Conservation (phyloP, 1,140 invertebrate species). For the Euura lappo region DNA sequence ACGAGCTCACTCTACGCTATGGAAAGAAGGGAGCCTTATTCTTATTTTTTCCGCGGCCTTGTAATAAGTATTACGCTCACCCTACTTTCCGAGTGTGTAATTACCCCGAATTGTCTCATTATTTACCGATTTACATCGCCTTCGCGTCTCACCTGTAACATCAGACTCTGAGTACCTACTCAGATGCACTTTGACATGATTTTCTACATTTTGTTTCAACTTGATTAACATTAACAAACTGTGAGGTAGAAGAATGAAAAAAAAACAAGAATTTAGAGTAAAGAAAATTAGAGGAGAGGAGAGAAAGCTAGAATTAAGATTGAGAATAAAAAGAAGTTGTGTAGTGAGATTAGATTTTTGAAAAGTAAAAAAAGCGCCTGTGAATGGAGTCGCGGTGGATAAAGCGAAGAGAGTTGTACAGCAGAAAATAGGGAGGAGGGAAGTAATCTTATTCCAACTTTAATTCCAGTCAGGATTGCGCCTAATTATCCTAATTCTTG, state of each 20-base stretch:
- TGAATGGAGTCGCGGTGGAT: background rate
- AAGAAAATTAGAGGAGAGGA: background rate
- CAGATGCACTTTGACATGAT: background rate
- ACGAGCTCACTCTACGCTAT: background rate
- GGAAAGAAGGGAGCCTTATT: background rate
- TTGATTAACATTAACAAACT: background rate
- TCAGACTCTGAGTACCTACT: background rate
- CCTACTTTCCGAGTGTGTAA: background rate
- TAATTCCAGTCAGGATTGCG: conserved; percentile 35
- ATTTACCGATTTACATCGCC: background rate
- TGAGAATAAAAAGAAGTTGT: background rate
- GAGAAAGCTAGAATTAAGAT: background rate
- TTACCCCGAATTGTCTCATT: background rate
- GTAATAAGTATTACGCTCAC: background rate
- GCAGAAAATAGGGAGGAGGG: conserved; percentile 8
- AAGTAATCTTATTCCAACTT: conserved; percentile 39
- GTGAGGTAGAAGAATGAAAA: background rate
- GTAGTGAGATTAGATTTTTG: background rate
- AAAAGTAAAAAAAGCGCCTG: conserved; percentile 13
- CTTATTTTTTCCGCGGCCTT: background rate
- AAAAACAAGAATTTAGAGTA: background rate
- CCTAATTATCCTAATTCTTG: conserved; percentile 41
- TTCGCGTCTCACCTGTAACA: background rate
- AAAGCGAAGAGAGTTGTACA: background rate
- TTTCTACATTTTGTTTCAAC: background rate